Base-by-base conservation (phyloP, 2,888 invertebrate genomes). In the Petrolisthes manimaculis region DNA sequence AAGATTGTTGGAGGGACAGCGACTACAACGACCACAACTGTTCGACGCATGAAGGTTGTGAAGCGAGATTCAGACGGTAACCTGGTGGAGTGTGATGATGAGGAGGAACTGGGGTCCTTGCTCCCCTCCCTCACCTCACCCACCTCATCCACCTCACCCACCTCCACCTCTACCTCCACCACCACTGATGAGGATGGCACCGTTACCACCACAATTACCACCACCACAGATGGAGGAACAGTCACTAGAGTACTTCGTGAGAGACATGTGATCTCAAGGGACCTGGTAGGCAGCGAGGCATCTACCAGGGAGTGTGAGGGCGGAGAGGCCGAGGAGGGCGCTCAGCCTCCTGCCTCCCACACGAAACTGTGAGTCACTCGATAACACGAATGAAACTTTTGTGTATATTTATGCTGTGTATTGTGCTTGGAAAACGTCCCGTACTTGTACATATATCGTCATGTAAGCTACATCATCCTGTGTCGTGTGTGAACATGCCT, bases 391-490 rank as follows among this genome's bases (percentile, higher is more conserved):
- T 83, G 74, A 83, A 84, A 88, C 54, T 6, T 51, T 69, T 79
- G 53, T 84, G 80, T 88, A 84, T 84, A 81, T 88, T 88, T 88
- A 77, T 88, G 88, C 88, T 84, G 84, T 88, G 88, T 81, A 84
- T 37, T 84, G 56, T 84, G 84, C 84, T 84, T 88, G 75, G 53
- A 86, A 81, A 81, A 82, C 77, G 74, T 86, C n/a, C 82, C 71
- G n/a, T 69, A 21, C 75, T 80, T 86, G 74, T 78, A 69, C 81
- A 67, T 75, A 84, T 75, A 80, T 24, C 84, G 88, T 84, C 88
- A 88, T 88, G 88, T 88, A 88, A 84, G 84, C 80, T 88, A 88
- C 88, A 86, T 18, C 86, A 56, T 18, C 81, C 55, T 82, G 51
- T 86, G 86, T 86, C 81, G 21, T 86, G 74, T 82, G 86, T 81